A percentile compares a stretch with the other conserved stretches of the same genome.
Evolutionary conservation across 1,140 invertebrate species (phyloP).

Genomic region (Rhyacophila brunnea): DNA sequence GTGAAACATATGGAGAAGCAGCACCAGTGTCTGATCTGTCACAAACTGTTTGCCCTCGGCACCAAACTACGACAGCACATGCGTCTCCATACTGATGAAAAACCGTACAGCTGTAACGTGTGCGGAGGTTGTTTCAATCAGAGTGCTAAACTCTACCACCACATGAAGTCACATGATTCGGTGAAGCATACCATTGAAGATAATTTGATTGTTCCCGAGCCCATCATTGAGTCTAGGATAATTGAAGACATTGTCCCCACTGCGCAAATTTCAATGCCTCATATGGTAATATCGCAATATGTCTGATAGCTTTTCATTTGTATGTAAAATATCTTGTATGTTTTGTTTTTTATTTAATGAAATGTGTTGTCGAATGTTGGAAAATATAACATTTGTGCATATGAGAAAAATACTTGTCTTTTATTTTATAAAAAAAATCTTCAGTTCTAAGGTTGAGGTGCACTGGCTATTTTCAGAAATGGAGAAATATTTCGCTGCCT

Average conservation of each 20-base stretch:
- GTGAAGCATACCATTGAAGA: slow-evolving; percentile 6
- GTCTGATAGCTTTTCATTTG: too few species aligned
- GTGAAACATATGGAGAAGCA: slow-evolving; percentile 30
- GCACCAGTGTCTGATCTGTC: slow-evolving; percentile 20
- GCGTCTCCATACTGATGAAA: slow-evolving; percentile 21
- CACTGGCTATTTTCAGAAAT: too few species aligned
- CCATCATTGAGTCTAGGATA: background rate
- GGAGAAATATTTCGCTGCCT: too few species aligned
- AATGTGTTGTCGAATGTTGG: too few species aligned
- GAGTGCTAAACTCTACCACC: slow-evolving; percentile 24
- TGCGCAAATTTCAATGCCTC: slow-evolving; percentile 14
- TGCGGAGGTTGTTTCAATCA: slow-evolving; percentile 19
- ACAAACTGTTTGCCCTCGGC: slow-evolving; percentile 28
- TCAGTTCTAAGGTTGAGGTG: too few species aligned
- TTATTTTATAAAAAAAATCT: too few species aligned
- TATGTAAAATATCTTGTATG: too few species aligned
- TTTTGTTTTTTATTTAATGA: too few species aligned
- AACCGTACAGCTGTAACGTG: slow-evolving; percentile 16
- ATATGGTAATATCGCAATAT: background rate
- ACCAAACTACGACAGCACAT: slow-evolving; percentile 30
- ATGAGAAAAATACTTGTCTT: too few species aligned
- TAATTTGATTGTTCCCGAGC: background rate
- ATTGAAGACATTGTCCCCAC: slow-evolving; percentile 6
- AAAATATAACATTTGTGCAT: too few species aligned
- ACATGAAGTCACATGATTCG: slow-evolving; percentile 19